A percentile compares a stretch with the other conserved stretches of the same genome.
Evolutionary conservation across 2,888 invertebrate species (phyloP).

Genomic region (Monopis laevigella): DNA sequence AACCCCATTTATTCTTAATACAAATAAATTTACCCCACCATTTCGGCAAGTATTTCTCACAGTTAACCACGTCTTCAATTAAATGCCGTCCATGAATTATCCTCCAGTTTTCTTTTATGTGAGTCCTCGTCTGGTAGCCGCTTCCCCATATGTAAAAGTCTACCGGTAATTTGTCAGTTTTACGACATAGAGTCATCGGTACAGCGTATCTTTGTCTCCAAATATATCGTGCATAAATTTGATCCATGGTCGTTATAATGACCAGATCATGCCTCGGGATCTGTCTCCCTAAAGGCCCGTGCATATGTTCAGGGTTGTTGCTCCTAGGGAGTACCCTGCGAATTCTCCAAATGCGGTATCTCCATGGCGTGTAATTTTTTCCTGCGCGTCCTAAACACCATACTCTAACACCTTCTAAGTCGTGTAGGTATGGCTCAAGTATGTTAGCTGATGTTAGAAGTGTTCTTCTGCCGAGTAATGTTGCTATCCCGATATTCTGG

Average conservation of each 20-base stretch:
- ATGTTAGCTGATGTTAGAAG: conserved; percentile 32
- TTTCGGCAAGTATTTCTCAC: conserved; percentile 35
- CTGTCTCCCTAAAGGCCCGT: conserved; percentile 34
- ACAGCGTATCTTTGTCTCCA: neutral
- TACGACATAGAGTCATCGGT: neutral
- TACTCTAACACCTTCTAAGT: conserved; percentile 16
- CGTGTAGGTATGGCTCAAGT: conserved; percentile 26
- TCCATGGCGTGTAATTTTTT: conserved; percentile 24
- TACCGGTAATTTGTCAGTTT: neutral
- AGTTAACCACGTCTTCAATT: conserved; percentile 24
- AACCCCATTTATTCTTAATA: conserved; percentile 22
- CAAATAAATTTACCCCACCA: conserved; percentile 46
- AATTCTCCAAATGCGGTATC: conserved; percentile 34
- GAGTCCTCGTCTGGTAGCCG: conserved; percentile 28
- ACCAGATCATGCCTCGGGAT: conserved; percentile 33
- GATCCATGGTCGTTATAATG: conserved; percentile 29
- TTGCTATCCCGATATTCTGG: neutral
- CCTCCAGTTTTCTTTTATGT: conserved; percentile 35
- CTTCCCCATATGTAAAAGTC: conserved; percentile 24
- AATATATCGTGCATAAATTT: conserved; percentile 24
- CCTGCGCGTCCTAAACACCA: conserved; percentile 35
- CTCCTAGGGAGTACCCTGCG: conserved; percentile 31
- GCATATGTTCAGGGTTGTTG: conserved; percentile 36
- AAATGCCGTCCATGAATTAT: conserved; percentile 22
- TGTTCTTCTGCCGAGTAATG: conserved; percentile 20